Conservation (phyloP, 2,888 invertebrate genomes). For the Xestia sexstrigata region DNA sequence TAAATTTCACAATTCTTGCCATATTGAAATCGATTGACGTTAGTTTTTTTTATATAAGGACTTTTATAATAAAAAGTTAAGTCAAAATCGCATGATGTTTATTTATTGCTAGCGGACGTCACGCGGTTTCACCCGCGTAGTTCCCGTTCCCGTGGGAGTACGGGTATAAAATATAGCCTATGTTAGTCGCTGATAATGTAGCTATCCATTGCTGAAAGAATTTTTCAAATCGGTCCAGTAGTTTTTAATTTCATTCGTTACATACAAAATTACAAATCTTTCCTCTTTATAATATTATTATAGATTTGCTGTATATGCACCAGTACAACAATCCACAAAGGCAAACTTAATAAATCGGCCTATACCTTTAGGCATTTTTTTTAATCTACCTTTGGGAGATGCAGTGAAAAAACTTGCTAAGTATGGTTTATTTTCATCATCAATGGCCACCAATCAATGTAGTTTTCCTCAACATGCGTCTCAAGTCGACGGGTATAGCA, state of each 20-base stretch:
- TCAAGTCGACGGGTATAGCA: background rate
- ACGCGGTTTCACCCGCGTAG: too few relatives aligned
- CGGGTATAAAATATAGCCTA: too few relatives aligned
- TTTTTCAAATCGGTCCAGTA: too few relatives aligned
- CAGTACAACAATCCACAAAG: background rate
- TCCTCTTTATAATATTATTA: too few relatives aligned
- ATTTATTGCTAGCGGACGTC: background rate
- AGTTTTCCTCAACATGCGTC: background rate
- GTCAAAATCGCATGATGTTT: background rate
- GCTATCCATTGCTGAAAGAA: too few relatives aligned
- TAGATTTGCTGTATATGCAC: background rate
- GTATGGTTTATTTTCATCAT: background rate
- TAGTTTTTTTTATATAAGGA: conserved; percentile 10
- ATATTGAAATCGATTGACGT: background rate
- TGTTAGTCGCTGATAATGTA: too few relatives aligned
- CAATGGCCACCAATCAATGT: background rate
- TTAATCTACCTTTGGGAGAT: background rate
- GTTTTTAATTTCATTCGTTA: too few relatives aligned
- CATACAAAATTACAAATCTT: too few relatives aligned
- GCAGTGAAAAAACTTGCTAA: background rate
- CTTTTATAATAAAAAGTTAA: background rate
- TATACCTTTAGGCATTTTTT: background rate
- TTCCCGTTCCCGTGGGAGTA: too few relatives aligned
- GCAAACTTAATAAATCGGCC: background rate
- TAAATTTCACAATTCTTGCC: background rate